Evolutionary conservation across 2,797 vertebrate genomes (phyloP).

Genomic region (Pipistrellus kuhlii): DNA sequence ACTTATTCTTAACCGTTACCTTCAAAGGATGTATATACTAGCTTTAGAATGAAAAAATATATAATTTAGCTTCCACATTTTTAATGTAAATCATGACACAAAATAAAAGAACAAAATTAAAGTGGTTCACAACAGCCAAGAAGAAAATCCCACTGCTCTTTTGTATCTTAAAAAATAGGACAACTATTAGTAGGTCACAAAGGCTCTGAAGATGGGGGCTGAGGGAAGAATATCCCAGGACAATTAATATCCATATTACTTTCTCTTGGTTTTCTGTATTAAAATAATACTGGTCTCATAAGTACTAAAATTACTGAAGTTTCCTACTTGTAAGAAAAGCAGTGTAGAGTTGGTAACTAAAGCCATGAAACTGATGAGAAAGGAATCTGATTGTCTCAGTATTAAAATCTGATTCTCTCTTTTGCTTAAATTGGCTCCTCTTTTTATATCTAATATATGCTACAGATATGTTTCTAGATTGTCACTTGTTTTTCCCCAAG

Average conservation of each 20-base stretch:
- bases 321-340: conserved; percentile 13
- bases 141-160: conserved; percentile 68
- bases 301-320: conserved; percentile 35
- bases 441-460: not conserved
- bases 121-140: conserved; percentile 51
- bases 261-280: conserved; percentile 48
- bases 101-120: conserved; percentile 50
- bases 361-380: not conserved
- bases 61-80: not conserved
- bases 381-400: not conserved
- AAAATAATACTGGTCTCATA: conserved; percentile 23
- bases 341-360: not conserved
- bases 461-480: conserved; percentile 11
- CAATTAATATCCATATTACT: not conserved
- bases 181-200: conserved; percentile 90
- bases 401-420: not conserved
- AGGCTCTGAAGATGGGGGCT: conserved; percentile 70
- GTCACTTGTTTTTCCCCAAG: not conserved
- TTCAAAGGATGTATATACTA: not conserved
- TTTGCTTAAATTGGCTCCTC: not conserved
- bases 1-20: conserved; percentile 29
- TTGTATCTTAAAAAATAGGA: conserved; percentile 88
- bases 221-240: not conserved
- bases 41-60: conserved; percentile 53
- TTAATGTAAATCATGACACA: conserved; percentile 65